phyloP scores from a whole-genome alignment of 2,888 invertebrate genomes.

The Clepsis dumicolana region DNA sequence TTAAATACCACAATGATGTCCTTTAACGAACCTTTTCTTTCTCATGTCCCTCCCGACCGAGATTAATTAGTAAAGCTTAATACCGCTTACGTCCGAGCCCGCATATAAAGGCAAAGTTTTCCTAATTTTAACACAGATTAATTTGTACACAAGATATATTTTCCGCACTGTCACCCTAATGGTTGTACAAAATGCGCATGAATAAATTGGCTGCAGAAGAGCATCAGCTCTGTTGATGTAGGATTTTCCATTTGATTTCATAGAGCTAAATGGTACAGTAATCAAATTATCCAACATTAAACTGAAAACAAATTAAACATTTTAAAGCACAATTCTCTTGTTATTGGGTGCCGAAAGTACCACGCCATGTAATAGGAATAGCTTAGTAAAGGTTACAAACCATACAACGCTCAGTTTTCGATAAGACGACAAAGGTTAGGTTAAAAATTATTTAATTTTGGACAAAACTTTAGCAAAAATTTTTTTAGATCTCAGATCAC shows the following conservation, averaged over 20 bases:
- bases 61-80: slow-evolving; percentile 26
- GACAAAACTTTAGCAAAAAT: too few relatives aligned
- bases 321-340: too few relatives aligned
- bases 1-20: slow-evolving; percentile 26
- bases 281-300: background rate
- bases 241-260: background rate
- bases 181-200: slow-evolving; percentile 19
- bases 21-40: slow-evolving; percentile 24
- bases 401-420: too few relatives aligned
- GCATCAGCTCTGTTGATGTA: slow-evolving; percentile 39
- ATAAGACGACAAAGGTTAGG: too few relatives aligned
- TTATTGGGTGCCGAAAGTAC: too few relatives aligned
- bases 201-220: slow-evolving; percentile 44
- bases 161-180: slow-evolving; percentile 39
- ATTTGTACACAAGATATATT: slow-evolving; percentile 38
- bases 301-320: too few relatives aligned
- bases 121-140: slow-evolving; percentile 33
- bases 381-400: too few relatives aligned
- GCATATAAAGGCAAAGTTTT: slow-evolving; percentile 30
- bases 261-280: too few relatives aligned
- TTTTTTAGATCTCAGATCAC: too few relatives aligned
- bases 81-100: slow-evolving; percentile 17
- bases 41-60: slow-evolving; percentile 9
- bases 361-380: too few relatives aligned
- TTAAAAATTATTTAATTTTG: too few relatives aligned